Evolutionary conservation across 1,140 invertebrate species (phyloP), one percentile per base, ranked within the genome.

Genomic region (Maniola jurtina): DNA sequence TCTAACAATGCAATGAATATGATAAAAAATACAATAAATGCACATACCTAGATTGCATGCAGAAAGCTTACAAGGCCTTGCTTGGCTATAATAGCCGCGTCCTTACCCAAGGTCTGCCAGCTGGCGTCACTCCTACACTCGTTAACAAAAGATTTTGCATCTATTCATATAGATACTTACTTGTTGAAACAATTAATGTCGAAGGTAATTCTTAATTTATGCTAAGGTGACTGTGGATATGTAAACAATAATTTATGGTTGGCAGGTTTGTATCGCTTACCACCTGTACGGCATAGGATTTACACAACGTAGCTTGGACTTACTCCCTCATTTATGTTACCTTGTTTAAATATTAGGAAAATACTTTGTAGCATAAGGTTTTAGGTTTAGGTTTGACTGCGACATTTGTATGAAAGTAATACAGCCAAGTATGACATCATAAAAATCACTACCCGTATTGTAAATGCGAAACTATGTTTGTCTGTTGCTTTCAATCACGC

Each of bases 81-180:
- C 80, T 72, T 79, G 73, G 79, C 76, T 86, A 79, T 84, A 86
- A 83, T 83, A 87, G 78, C 64, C 71, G 72, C 76, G 85, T 88
- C 81, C 83, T 85, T 79, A 76, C 64, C 72, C 87, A 88, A 89
- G 83, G 84, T 82, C 81, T 83, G 75, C 73, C 70, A 76, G 76
- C 68, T 87, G 84, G 82, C 83, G 84, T 87, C 81, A 89, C 75
- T 76, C 73, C 78, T 84, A 80, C 80, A 80, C 77, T 76, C 70
- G 73, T 75, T 79, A 83, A 79, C 75, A 80, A 80, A 71, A 79
- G 74, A 80, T 80, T 83, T 81, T 66, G 60, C 68, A 58, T 55
- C 15, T 54, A 58, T 54, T 62, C 38, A 61, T 61, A 57, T 65
- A 64, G 54, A 15, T 56, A 40, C 25, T 38, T 48, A 61, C 40